A percentile compares a stretch with the other conserved stretches of the same genome.
Evolutionary conservation across 1,140 invertebrate genomes (phyloP).

Genomic region (Luehdorfia chinensis): DNA sequence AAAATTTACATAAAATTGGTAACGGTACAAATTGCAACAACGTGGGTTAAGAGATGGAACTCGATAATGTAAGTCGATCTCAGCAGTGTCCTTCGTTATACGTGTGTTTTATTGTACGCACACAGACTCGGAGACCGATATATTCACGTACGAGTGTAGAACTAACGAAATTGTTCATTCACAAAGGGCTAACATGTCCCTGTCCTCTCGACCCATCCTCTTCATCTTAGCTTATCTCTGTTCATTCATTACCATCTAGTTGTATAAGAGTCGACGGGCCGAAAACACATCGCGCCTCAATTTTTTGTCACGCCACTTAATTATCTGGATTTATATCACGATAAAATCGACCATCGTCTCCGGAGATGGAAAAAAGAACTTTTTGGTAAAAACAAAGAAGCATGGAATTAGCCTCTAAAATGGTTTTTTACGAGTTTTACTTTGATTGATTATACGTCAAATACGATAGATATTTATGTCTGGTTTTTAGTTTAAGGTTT

Average conservation of each 20-base stretch:
- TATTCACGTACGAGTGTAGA: constrained; percentile 15
- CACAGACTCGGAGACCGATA: constrained; percentile 10
- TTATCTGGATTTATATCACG: constrained; percentile 73
- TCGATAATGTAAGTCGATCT: constrained; percentile 10
- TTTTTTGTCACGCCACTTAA: constrained; percentile 75
- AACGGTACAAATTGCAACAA: too few relatives aligned
- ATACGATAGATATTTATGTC: constrained; percentile 27
- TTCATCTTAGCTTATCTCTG: constrained; percentile 62
- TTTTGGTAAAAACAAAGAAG: constrained; percentile 49
- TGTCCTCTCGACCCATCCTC: constrained; percentile 48
- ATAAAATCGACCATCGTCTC: constrained; percentile 61
- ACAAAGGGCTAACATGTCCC: constrained; percentile 45
- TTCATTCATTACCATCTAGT: constrained; percentile 75
- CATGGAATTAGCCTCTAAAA: constrained; percentile 33
- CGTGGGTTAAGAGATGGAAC: constrained; percentile 10
- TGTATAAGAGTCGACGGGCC: constrained; percentile 69
- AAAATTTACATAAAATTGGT: too few relatives aligned
- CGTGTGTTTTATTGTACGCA: not conserved
- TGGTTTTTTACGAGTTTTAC: constrained; percentile 35
- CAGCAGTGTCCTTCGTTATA: not conserved
- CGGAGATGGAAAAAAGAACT: constrained; percentile 48
- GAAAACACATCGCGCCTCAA: constrained; percentile 69
- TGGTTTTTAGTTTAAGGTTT: too few relatives aligned
- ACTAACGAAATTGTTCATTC: constrained; percentile 37
- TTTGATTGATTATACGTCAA: constrained; percentile 35